phyloP scores from a whole-genome alignment of 2,113 vertebrate genomes.

The Grammomys dolichurus region DNA sequence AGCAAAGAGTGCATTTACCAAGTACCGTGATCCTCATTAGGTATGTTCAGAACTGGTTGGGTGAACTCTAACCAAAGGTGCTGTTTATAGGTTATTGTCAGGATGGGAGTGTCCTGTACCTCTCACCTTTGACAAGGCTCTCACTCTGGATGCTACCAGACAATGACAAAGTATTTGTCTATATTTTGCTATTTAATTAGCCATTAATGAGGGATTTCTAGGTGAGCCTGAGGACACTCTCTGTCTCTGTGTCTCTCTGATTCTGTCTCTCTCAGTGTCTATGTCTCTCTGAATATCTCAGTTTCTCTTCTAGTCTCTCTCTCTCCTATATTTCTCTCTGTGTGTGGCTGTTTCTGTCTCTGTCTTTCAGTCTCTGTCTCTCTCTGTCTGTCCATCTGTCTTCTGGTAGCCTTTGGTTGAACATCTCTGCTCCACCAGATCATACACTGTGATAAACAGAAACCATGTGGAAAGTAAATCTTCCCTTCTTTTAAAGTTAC shows the following conservation, averaged over 20 bases:
- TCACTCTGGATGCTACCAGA: neutral
- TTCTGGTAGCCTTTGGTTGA: neutral
- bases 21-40: neutral
- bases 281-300: no score
- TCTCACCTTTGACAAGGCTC: neutral
- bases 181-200: neutral
- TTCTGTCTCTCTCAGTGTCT: neutral
- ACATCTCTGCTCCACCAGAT: neutral
- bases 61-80: neutral
- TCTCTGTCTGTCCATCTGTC: neutral
- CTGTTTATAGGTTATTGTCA: neutral
- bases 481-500: no score
- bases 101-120: neutral
- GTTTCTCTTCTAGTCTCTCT: neutral
- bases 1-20: neutral
- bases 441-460: neutral
- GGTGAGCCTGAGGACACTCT: neutral
- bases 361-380: neutral
- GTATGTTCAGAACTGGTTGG: neutral
- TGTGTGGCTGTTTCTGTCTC: neutral
- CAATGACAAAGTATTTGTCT: neutral
- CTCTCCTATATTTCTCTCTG: neutral
- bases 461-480: neutral
- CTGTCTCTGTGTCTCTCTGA: neutral
- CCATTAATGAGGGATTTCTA: neutral